Evolutionary conservation across 2,797 vertebrate species (phyloP).

Genomic region (Urosaurus nigricauda): DNA sequence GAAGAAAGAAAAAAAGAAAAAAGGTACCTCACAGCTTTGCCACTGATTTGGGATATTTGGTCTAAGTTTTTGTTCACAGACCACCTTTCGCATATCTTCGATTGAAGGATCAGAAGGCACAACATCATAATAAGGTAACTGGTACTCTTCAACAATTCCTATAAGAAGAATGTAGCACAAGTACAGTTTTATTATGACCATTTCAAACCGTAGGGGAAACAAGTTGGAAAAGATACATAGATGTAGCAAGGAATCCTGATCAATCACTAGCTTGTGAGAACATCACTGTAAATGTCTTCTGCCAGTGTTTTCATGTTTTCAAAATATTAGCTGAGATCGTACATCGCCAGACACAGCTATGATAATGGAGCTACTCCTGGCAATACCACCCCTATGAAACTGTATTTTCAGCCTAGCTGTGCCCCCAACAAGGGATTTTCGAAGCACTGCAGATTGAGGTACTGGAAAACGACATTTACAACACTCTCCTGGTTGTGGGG

Average conservation of each 20-base stretch:
- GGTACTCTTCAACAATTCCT: conserved; percentile 95
- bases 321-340: too few relatives aligned
- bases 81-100: conserved; percentile 95
- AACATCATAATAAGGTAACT: conserved; percentile 96
- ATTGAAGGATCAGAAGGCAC: conserved; percentile 97
- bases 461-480: too few relatives aligned
- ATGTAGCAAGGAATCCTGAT: background rate
- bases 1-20: background rate
- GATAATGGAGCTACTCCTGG: too few relatives aligned
- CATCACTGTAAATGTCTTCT: background rate
- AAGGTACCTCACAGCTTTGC: conserved; percentile 96
- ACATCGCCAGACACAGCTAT: too few relatives aligned
- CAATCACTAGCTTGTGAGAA: background rate
- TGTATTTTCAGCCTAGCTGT: too few relatives aligned
- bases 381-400: too few relatives aligned
- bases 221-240: background rate
- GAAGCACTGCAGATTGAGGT: too few relatives aligned
- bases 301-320: too few relatives aligned
- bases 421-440: too few relatives aligned
- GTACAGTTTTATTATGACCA: background rate
- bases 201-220: background rate
- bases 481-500: too few relatives aligned
- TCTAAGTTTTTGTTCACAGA: conserved; percentile 95
- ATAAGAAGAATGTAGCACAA: conserved; percentile 44
- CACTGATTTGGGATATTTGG: conserved; percentile 97